Percentiles rank a stretch among this genome's conserved stretches.
Evolutionary conservation across 2,888 invertebrate species (phyloP).

Genomic region (Rhimphoctona megacephalus): DNA sequence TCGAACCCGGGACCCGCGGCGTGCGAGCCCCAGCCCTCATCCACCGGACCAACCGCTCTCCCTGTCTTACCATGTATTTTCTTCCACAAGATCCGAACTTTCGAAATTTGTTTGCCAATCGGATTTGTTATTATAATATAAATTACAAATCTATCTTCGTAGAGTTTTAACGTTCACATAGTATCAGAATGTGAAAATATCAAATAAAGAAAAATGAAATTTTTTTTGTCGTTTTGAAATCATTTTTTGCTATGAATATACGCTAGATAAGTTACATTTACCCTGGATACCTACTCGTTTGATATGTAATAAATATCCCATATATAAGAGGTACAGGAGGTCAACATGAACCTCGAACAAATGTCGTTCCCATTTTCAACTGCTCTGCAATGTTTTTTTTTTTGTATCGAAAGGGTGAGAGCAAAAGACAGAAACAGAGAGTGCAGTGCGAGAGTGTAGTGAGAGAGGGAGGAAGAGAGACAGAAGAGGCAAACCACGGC

Average conservation of each 20-base stretch:
- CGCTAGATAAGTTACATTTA: background rate
- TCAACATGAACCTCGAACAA: conserved; percentile 46
- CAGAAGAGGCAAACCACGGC: conserved; percentile 46
- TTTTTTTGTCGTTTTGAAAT: background rate
- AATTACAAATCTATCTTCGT: too few relatives aligned
- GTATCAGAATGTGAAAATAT: background rate
- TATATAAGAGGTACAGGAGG: conserved; percentile 22
- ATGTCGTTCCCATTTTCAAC: conserved; percentile 38
- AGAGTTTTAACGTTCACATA: too few relatives aligned
- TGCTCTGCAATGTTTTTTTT: conserved; percentile 47
- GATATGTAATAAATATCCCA: conserved; percentile 21
- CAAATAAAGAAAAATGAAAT: background rate
- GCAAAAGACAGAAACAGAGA: background rate
- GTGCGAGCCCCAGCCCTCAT: too few relatives aligned
- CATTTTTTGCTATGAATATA: background rate
- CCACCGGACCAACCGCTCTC: too few relatives aligned
- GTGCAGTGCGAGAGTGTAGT: background rate
- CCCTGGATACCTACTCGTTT: background rate
- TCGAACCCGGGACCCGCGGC: too few relatives aligned
- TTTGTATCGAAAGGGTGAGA: conserved; percentile 34
- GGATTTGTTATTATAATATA: background rate
- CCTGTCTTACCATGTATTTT: too few relatives aligned
- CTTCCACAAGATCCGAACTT: too few relatives aligned
- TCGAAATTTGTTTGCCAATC: background rate
- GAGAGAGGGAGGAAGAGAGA: background rate